Percentiles rank a stretch among this genome's conserved stretches.
Evolutionary conservation across 2,113 vertebrate genomes (phyloP).

Genomic region (Athene noctua): DNA sequence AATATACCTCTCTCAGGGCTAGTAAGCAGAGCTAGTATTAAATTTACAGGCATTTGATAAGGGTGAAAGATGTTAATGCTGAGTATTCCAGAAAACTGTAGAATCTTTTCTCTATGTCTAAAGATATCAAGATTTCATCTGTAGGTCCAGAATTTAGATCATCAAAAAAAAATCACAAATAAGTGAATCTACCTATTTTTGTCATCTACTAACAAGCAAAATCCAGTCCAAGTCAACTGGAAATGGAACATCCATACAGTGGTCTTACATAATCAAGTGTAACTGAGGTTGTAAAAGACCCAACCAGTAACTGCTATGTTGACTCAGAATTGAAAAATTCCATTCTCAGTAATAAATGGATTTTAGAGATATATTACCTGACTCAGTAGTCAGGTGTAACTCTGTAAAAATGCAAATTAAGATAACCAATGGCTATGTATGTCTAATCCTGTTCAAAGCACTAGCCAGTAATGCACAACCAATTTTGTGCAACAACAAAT

Average conservation of each 20-base stretch:
- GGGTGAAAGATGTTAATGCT: neutral
- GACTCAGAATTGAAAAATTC: neutral
- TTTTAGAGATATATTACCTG: neutral
- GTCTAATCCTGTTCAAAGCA: neutral
- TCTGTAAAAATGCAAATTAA: neutral
- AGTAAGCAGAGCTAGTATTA: neutral
- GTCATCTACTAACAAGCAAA: neutral
- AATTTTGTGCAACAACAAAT: neutral
- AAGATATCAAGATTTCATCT: neutral
- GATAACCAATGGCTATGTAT: neutral
- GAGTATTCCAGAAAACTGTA: neutral
- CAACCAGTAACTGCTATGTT: neutral
- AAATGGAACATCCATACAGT: neutral
- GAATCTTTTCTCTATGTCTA: neutral
- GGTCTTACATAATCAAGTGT: neutral
- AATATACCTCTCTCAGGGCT: neutral
- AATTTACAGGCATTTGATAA: neutral
- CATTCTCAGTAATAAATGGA: neutral
- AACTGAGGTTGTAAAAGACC: neutral
- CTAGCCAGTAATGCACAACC: neutral
- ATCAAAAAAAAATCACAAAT: neutral
- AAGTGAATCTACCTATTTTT: neutral
- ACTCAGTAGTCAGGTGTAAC: neutral
- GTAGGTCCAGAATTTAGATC: neutral
- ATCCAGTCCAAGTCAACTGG: neutral